Percentiles rank a stretch among this genome's conserved stretches.
Conservation (phyloP, 2,113 vertebrate genomes). For the Strix uralensis region DNA sequence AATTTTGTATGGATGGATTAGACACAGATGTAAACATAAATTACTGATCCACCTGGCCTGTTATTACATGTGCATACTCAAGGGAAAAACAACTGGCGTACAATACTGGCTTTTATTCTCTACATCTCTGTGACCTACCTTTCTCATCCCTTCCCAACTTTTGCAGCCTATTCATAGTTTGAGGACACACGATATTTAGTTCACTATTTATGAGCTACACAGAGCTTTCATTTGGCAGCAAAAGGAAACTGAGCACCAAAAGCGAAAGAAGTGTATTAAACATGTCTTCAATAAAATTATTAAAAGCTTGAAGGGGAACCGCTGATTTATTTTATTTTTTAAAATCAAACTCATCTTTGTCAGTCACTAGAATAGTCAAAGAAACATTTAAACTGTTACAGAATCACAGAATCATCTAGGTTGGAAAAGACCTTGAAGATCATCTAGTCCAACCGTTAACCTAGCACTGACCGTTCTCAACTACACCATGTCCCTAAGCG, state of each 20-base stretch:
- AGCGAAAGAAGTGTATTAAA: background rate
- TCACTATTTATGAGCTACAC: background rate
- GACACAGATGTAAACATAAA: background rate
- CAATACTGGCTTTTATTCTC: background rate
- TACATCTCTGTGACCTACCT: conserved; percentile 3
- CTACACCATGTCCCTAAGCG: too few relatives aligned
- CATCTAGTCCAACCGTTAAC: too few relatives aligned
- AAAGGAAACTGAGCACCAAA: background rate
- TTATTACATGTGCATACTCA: background rate
- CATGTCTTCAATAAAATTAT: background rate
- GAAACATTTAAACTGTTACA: background rate
- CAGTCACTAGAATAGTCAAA: background rate
- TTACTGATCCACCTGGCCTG: background rate
- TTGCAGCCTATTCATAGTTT: background rate
- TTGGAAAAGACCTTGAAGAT: too few relatives aligned
- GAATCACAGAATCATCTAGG: too few relatives aligned
- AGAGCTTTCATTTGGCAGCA: background rate
- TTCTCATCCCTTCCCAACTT: conserved; percentile 6
- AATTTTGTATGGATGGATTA: background rate
- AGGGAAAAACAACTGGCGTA: background rate
- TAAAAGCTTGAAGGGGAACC: conserved; percentile 7
- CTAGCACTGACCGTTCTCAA: too few relatives aligned
- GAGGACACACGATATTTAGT: background rate
- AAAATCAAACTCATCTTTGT: background rate
- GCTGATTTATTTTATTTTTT: background rate